A percentile compares a stretch with the other conserved stretches of the same genome.
These are phyloP conservation scores for Troides oblongomaculatus DNA, from an alignment of 2,888 invertebrate genomes.

Conservation along the genomic window DNA sequence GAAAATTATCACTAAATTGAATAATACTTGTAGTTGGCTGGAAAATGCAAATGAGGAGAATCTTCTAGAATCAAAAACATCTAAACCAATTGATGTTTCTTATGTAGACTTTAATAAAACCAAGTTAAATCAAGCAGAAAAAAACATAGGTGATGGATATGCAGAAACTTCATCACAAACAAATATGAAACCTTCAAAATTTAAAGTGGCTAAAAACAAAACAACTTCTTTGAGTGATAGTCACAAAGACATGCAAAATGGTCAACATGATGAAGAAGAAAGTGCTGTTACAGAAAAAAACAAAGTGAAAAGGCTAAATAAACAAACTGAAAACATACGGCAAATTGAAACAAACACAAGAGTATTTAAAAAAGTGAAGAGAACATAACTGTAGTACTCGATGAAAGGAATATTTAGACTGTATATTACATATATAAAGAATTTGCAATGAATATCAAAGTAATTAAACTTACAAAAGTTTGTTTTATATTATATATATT, in stretches of 20 bases:
- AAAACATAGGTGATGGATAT: constrained; percentile 50
- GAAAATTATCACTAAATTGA: neutral
- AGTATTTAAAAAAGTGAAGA: constrained; percentile 57
- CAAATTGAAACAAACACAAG: constrained; percentile 45
- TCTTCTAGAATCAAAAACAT: constrained; percentile 47
- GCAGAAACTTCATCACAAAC: constrained; percentile 38
- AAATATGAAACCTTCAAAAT: constrained; percentile 34
- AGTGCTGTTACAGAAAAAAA: constrained; percentile 43
- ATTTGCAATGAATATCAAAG: constrained; percentile 14
- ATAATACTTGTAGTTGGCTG: constrained; percentile 48
- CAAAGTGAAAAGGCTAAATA: constrained; percentile 53
- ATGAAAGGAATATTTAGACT: constrained; percentile 27
- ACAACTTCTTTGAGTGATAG: constrained; percentile 30
- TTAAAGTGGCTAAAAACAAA: constrained; percentile 31
- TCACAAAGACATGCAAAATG: constrained; percentile 38
- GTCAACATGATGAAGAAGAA: constrained; percentile 47
- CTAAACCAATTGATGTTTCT: constrained; percentile 51
- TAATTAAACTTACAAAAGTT: neutral
- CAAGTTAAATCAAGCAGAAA: constrained; percentile 53
- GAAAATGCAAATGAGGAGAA: constrained; percentile 54
- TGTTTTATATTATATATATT: neutral
- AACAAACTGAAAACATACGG: constrained; percentile 45
- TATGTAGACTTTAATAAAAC: constrained; percentile 72
- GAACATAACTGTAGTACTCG: constrained; percentile 36
- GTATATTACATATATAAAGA: constrained; percentile 13